Evolutionary conservation across 2,113 vertebrate genomes (phyloP), one percentile per base, ranked within the genome.

Genomic region (Megatriorchis doriae): DNA sequence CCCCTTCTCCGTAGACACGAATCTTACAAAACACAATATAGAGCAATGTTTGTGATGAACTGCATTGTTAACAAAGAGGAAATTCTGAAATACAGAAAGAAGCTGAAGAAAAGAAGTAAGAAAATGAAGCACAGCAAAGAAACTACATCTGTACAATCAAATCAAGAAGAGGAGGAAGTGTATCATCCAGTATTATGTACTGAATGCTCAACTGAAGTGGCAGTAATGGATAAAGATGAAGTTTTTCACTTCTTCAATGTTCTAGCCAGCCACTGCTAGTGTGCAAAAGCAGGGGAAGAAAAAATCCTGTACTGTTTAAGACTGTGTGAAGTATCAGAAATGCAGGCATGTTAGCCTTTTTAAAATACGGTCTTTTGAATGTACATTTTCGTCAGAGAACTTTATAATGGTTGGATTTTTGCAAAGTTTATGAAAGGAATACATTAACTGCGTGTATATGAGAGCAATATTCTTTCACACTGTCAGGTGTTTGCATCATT

Each of bases 41-140:
- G 99, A 96, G 99, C 99, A 47, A 99, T 99, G 99, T 99, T 99
- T 91, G 99, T 99, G 94, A 99, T 99, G 99, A 99, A 99, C 98
- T 99, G 99, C 25, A 27, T 88, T 31, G 98, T 99, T 95, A 99
- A 99, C 96, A 99, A 96, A 96, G 99, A 99, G 34, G 99, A 99
- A 94, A 96, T 99, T 74, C 95, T 99, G 40, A 98, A 97, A 85
- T 99, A 99, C 96, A 99, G 98, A 97, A 98, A 93, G 71, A 98
- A 98, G 95, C 97, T 95, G 32, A 97, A 93, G 86, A 97, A 97
- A 72, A 97, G 95, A 59, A 93, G 7, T 23, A 98, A 98, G 95
- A 99, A 98, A 92, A 96, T 97, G 88, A 98, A 86, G 93, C 71
- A 84, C 14, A 67, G 25, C 75, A 85, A 67, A 36, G 97, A 96